These are phyloP conservation scores for Tigriopus californicus DNA, from an alignment of 2,888 invertebrate species.

Conservation along the genomic window DNA sequence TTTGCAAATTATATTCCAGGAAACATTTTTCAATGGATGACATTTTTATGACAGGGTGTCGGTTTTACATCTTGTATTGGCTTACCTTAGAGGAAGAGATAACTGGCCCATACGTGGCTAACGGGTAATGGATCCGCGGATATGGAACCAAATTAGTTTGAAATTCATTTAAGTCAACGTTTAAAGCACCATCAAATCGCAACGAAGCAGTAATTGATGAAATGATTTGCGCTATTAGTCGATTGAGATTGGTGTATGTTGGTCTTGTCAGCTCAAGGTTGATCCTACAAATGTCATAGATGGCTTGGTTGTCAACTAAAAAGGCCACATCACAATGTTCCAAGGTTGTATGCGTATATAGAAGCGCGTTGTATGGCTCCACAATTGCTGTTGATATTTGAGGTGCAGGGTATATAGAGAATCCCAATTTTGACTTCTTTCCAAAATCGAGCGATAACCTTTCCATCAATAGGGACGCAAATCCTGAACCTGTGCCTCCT, in stretches of 20 bases:
- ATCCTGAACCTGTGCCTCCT: conserved; percentile 34
- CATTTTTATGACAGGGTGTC: too few relatives aligned
- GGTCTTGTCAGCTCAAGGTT: conserved; percentile 47
- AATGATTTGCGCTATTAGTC: conserved; percentile 49
- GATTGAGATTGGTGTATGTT: conserved; percentile 61
- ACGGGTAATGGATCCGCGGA: conserved; percentile 9
- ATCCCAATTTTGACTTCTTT: conserved; percentile 31
- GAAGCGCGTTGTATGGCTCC: conserved; percentile 29
- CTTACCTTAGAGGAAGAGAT: not conserved
- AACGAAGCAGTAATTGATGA: conserved; percentile 29
- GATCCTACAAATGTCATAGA: conserved; percentile 61
- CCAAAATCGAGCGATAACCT: conserved; percentile 34
- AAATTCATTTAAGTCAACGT: conserved; percentile 21
- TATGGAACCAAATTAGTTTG: conserved; percentile 21
- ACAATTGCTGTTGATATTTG: conserved; percentile 32
- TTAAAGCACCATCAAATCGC: conserved; percentile 24
- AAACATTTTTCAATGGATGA: too few relatives aligned
- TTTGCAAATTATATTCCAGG: too few relatives aligned
- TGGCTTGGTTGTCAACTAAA: conserved; percentile 34
- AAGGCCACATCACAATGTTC: conserved; percentile 34
- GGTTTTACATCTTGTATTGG: too few relatives aligned
- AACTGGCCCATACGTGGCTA: not conserved
- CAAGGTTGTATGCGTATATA: conserved; percentile 31
- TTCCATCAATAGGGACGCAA: conserved; percentile 35
- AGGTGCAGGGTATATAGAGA: conserved; percentile 19